Evolutionary conservation across 37 sponge, comb jelly and placozoan species (phyloP), one percentile per base, ranked within the genome.

Genomic region (Chondrosia reniformis): DNA sequence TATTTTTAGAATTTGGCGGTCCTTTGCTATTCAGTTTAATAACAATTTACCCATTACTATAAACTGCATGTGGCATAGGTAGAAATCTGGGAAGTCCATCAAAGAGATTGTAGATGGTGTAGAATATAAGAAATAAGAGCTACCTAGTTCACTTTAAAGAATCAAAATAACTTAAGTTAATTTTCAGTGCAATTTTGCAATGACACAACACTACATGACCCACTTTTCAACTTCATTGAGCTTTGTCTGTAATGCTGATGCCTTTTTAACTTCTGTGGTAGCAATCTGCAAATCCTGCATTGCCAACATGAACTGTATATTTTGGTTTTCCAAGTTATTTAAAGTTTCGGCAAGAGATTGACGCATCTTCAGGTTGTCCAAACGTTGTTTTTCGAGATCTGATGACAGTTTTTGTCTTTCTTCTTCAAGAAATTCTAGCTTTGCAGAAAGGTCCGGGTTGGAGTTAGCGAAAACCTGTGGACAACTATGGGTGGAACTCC

Each of bases 241-340:
- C 58, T 78, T 39, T 40, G 36, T 31, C 44, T 76, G 63, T 49
- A 89, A 45, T 12, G 69, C 79, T 39, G 82, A 66, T 0, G 85
- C 85, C 33, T 28, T 80, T 49, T 77, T 85, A 44, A 89, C 81
- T 59, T 89, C 89, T 1, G 34, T 67, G 7, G 89, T 89, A 36
- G 89, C 89, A 27, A 81, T 65, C 46, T 33, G 40, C 2, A 89
- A 74, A 61, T 89, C 89, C 59, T 84, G 84, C 72, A 84, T 77
- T 41, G 84, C 82, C 55, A 89, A 76, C 15, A 62, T 71, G 56
- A 89, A 30, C 74, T 84, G 82, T 24, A 89, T 42, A 37, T 84
- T 75, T 62, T 89, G 84, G 65, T 65, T 84, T 63, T 81, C 85
- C 33, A 89, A 38, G 42, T 84, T 74, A 6, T 52, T 76, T 56